Percentiles rank a stretch among this genome's conserved stretches.
Conservation (phyloP, 2,113 vertebrate genomes). For the cattle (Bos taurus) region ARS-UCD2.0 NC_037347.1:13135501-13136000, state of each 20-base stretch:
- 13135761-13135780: neutral
- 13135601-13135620: neutral
- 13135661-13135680: neutral
- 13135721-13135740: no score
- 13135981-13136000: slow-evolving; percentile 34
- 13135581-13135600: neutral
- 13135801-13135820: neutral
- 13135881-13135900: neutral
- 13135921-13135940: neutral
- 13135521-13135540: neutral
- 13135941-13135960: neutral
- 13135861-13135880: neutral
- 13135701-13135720: neutral
- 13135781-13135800: neutral
- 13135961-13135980: neutral
- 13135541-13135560: neutral
- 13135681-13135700: neutral
- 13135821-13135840: neutral
- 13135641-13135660: neutral
- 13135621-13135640: neutral
- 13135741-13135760: neutral
- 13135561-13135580: neutral
- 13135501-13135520: neutral
- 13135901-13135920: neutral
- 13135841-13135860: neutral